Evolutionary conservation across 2,797 vertebrate genomes (phyloP), one percentile per base, ranked within the genome.

Genomic region (Gorsachius magnificus): DNA sequence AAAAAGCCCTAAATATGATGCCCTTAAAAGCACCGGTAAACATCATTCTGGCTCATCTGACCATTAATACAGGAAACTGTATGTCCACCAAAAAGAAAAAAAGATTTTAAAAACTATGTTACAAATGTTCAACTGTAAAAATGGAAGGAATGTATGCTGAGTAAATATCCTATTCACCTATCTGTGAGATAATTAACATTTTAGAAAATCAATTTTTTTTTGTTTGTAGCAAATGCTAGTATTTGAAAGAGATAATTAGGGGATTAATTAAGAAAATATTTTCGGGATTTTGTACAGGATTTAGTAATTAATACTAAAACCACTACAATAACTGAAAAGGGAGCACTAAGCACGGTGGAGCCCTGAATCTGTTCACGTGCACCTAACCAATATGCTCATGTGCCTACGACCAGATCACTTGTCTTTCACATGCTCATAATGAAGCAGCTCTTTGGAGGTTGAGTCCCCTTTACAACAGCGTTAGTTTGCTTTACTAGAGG

Each of bases 111-210:
- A 75, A 83, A 41, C 56, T 46, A 70, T 65, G 66, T 83, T 57
- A 75, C 26, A 91, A 70, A 93, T 60, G 33, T 64, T 91, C 69
- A 92, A 69, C 38, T 92, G 61, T 72, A 92, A 89, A 79, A 83
- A 26, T 51, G 48, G 57, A 79, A 69, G n/a, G 36, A 79, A 61
- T 20, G 26, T 45, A 57, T 81, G 48, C 58, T 76, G 33, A 89
- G 29, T 58, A 91, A 97, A 86, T 74, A 90, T 64, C 79, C 85
- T 77, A 29, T 91, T 94, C 72, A 87, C 6, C 64, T 83, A 36
- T 31, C 68, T 75, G 65, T 51, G 51, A 96, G 65, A 90, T 84
- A 87, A 96, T 85, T 81, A 70, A 11, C 13, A 92, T 38, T 54
- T 71, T 46, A 77, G 64, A 93, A 92, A 93, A 90, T 56, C 12